Conservation (phyloP, 2,113 vertebrate genomes). For the Amia ocellicauda region DNA sequence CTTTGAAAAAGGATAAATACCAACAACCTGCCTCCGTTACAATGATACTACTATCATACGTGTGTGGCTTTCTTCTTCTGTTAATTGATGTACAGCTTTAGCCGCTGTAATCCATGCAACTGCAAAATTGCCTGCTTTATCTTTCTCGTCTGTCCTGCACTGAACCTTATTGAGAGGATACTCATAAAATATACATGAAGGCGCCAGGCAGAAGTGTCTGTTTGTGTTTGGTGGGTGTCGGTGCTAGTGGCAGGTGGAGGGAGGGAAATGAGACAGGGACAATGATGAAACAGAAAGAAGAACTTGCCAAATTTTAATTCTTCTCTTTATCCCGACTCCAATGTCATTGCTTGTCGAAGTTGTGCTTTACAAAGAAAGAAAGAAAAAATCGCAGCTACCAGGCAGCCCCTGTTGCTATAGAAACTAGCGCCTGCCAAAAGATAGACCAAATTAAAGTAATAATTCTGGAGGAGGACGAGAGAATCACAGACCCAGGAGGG, state of each 20-base stretch:
- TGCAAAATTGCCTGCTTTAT: neutral
- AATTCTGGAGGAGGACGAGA: slow-evolving; percentile 34
- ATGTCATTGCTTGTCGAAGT: slow-evolving; percentile 21
- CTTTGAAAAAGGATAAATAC: neutral
- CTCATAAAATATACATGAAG: slow-evolving; percentile 1
- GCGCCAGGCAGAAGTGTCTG: too few relatives aligned
- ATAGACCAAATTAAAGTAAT: slow-evolving; percentile 34
- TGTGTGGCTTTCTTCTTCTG: neutral
- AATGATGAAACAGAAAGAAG: slow-evolving; percentile 1
- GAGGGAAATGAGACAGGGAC: neutral
- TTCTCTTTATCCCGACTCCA: slow-evolving; percentile 13
- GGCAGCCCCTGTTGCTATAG: slow-evolving; percentile 54
- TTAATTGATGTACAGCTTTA: neutral
- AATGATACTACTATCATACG: too few relatives aligned
- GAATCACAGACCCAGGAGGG: slow-evolving; percentile 29
- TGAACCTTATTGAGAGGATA: neutral
- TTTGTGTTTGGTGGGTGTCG: too few relatives aligned
- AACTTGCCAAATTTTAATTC: neutral
- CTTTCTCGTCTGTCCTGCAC: neutral
- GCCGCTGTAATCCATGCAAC: neutral
- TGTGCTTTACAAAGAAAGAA: slow-evolving; percentile 27
- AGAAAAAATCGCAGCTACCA: slow-evolving; percentile 31
- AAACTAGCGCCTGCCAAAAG: slow-evolving; percentile 50
- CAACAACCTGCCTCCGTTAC: neutral
- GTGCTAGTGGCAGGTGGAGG: too few relatives aligned